Evolutionary conservation across 1,140 invertebrate species (phyloP).

Genomic region (Brachionus paranguensis): DNA sequence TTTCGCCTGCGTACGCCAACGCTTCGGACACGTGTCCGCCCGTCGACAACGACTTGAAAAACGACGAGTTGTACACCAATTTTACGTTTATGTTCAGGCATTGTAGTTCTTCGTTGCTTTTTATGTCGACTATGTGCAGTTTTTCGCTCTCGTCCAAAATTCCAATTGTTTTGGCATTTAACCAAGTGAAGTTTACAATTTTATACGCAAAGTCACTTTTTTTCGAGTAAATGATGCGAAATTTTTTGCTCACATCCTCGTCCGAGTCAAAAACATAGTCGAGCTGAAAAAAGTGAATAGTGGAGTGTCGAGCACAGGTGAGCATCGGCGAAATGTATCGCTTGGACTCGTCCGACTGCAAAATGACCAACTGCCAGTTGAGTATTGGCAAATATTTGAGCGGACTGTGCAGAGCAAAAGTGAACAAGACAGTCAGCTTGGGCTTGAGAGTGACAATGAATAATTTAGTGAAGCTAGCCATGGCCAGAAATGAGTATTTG

Average conservation of each 20-base stretch:
- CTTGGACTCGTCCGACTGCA: constrained; percentile 65
- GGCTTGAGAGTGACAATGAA: constrained; percentile 77
- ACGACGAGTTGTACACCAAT: constrained; percentile 78
- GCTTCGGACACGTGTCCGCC: constrained; percentile 70
- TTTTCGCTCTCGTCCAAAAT: constrained; percentile 77
- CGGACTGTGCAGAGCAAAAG: constrained; percentile 59
- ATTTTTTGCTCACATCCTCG: background rate
- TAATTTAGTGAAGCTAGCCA: constrained; percentile 58
- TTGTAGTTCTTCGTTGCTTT: constrained; percentile 35
- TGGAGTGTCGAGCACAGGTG: constrained; percentile 69
- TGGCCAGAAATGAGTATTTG: background rate
- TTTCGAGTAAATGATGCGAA: constrained; percentile 16
- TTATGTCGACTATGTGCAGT: constrained; percentile 65
- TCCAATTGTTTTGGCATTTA: constrained; percentile 76
- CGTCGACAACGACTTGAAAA: constrained; percentile 77
- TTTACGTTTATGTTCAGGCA: constrained; percentile 61
- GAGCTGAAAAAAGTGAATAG: constrained; percentile 24
- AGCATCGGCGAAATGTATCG: constrained; percentile 62
- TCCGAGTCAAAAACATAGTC: background rate
- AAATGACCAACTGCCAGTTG: constrained; percentile 82
- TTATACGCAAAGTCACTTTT: background rate
- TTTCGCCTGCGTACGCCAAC: constrained; percentile 73
- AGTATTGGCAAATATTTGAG: constrained; percentile 66
- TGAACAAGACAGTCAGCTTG: constrained; percentile 65
- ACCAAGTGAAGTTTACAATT: constrained; percentile 61